Percentiles rank a stretch among this genome's conserved stretches.
These are phyloP conservation scores for Grallaria varia DNA, from an alignment of 2,113 vertebrate species.

Conservation along the genomic window DNA sequence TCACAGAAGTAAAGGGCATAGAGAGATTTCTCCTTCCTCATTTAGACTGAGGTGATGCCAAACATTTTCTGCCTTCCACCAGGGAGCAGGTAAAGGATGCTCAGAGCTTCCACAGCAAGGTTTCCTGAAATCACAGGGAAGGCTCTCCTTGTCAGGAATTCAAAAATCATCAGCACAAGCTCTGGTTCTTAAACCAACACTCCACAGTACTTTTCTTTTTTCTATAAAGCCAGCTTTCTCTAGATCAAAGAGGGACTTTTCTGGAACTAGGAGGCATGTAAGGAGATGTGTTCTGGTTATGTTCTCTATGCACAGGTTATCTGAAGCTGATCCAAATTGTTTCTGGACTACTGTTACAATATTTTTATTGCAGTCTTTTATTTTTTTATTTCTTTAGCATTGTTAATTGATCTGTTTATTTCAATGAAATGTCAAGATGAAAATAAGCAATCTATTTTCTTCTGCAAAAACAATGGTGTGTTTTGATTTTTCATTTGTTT, in stretches of 20 bases:
- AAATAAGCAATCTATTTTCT: neutral
- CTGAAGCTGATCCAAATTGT: neutral
- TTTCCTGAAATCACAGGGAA: neutral
- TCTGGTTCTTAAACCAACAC: neutral
- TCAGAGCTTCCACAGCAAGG: neutral
- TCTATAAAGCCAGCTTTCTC: neutral
- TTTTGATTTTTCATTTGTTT: neutral
- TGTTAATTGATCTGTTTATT: neutral
- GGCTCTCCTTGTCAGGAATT: neutral
- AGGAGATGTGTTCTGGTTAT: neutral
- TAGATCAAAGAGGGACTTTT: neutral
- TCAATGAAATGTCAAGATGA: neutral
- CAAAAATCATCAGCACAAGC: neutral
- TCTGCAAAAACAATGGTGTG: neutral
- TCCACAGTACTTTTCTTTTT: neutral
- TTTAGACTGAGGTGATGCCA: neutral
- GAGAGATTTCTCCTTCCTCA: neutral
- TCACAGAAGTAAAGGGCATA: neutral
- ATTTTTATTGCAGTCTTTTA: neutral
- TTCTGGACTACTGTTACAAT: neutral
- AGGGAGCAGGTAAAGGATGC: neutral
- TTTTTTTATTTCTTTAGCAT: neutral
- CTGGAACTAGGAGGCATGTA: neutral
- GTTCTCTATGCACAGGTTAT: neutral
- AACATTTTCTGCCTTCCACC: neutral